Conservation (phyloP, 2,888 invertebrate species). For the Cryptosula pallasiana region DNA sequence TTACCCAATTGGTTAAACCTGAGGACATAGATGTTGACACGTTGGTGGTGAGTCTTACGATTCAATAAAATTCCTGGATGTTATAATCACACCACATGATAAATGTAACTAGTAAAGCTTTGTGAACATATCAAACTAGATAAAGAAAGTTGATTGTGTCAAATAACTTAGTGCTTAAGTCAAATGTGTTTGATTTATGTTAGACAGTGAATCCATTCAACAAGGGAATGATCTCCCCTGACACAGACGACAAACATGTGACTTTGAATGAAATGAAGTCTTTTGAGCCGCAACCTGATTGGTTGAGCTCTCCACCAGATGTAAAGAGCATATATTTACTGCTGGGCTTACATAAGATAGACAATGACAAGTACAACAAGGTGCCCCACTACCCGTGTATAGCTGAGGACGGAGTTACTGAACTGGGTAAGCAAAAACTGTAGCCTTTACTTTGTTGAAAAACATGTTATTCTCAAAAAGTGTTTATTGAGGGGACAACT, state of each 20-base stretch:
- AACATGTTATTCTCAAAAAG: too few relatives aligned
- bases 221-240: constrained; percentile 53
- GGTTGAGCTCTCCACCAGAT: not conserved
- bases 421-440: not conserved
- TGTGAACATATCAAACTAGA: too few relatives aligned
- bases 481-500: too few relatives aligned
- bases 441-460: too few relatives aligned
- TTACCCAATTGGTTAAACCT: too few relatives aligned
- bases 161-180: not conserved
- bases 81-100: not conserved
- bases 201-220: constrained; percentile 34
- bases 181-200: not conserved
- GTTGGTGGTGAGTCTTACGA: too few relatives aligned
- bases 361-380: not conserved
- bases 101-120: too few relatives aligned
- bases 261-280: not conserved
- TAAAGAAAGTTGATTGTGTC: too few relatives aligned
- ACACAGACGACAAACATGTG: constrained; percentile 71
- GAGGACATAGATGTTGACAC: too few relatives aligned
- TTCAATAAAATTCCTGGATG: not conserved
- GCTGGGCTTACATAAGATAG: not conserved
- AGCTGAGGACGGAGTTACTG: not conserved
- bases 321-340: not conserved
- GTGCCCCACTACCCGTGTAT: not conserved
- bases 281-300: not conserved